A percentile compares a stretch with the other conserved stretches of the same genome.
Evolutionary conservation across 1,140 invertebrate species (phyloP).

Genomic region (Zaprionus tsacasi): DNA sequence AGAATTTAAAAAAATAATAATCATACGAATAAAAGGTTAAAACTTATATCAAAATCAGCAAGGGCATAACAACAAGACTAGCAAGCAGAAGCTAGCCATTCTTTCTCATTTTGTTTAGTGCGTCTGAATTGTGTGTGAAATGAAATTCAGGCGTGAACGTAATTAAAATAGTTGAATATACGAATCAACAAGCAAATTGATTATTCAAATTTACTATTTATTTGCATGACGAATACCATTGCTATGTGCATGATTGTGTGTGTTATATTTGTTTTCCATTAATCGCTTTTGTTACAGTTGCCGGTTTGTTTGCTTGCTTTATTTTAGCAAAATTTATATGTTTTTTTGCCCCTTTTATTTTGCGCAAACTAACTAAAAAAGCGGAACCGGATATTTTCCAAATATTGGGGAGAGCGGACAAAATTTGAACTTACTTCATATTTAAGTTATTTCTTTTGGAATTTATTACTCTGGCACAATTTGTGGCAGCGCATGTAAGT

Average conservation of each 20-base stretch:
- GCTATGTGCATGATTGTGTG: constrained; percentile 21
- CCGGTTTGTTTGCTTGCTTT: constrained; percentile 44
- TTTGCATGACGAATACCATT: constrained; percentile 65
- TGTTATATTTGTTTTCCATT: constrained; percentile 62
- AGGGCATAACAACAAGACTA: no score
- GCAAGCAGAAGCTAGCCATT: no score
- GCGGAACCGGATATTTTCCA: no score
- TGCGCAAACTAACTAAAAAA: constrained; percentile 37
- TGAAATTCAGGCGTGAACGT: constrained; percentile 54
- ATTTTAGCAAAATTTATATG: constrained; percentile 75
- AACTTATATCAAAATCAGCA: no score
- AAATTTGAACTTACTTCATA: constrained; percentile 39
- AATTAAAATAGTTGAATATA: constrained; percentile 75
- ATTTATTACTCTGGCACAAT: no score
- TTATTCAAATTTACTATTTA: constrained; percentile 80
- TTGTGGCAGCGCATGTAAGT: no score
- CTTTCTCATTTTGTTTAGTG: no score
- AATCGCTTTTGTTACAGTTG: constrained; percentile 73
- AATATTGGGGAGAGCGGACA: no score
- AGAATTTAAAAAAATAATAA: no score
- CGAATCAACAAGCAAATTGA: constrained; percentile 81
- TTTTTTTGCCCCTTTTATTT: constrained; percentile 27
- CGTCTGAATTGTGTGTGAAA: constrained; percentile 21
- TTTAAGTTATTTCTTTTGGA: constrained; percentile 74
- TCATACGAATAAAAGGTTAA: no score